Evolutionary conservation across 2,113 vertebrate species (phyloP).

Genomic region (Ceyx melanurus): DNA sequence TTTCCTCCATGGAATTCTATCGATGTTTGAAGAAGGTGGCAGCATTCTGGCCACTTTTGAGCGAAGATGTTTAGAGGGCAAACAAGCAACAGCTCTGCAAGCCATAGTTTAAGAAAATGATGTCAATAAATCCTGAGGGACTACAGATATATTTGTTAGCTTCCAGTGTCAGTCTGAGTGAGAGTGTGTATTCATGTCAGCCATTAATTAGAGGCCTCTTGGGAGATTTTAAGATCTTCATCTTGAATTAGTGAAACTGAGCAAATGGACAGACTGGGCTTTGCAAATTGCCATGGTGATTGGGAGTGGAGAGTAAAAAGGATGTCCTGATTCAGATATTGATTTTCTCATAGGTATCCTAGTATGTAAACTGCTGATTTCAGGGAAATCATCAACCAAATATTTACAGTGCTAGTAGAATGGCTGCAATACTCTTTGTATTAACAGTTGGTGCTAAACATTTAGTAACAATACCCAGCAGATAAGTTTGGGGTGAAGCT

Average conservation of each 20-base stretch:
- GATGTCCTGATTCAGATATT: slow-evolving; percentile 15
- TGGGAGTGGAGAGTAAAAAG: slow-evolving; percentile 1
- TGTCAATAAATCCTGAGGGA: slow-evolving; percentile 17
- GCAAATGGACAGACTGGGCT: slow-evolving; percentile 29
- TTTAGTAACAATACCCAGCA: neutral
- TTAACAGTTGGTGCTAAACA: too few relatives aligned
- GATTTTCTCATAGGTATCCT: neutral
- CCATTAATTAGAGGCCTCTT: slow-evolving; percentile 62
- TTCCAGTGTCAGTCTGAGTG: slow-evolving; percentile 2
- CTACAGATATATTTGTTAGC: slow-evolving; percentile 36
- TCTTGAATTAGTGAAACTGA: slow-evolving; percentile 50
- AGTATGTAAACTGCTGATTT: neutral
- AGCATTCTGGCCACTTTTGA: neutral
- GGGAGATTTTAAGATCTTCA: slow-evolving; percentile 62
- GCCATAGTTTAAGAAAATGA: neutral
- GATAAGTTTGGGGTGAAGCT: neutral
- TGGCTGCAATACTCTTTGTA: neutral
- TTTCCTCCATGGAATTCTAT: neutral
- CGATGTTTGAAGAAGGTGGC: neutral
- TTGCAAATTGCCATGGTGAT: slow-evolving; percentile 29
- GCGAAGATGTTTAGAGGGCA: neutral
- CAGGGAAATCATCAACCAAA: neutral
- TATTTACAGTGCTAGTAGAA: neutral
- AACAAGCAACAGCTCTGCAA: neutral
- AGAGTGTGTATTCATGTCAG: slow-evolving; percentile 4